These are phyloP conservation scores for Dipus sagitta DNA, from an alignment of 2,797 vertebrate species.

Conservation along the genomic window DNA sequence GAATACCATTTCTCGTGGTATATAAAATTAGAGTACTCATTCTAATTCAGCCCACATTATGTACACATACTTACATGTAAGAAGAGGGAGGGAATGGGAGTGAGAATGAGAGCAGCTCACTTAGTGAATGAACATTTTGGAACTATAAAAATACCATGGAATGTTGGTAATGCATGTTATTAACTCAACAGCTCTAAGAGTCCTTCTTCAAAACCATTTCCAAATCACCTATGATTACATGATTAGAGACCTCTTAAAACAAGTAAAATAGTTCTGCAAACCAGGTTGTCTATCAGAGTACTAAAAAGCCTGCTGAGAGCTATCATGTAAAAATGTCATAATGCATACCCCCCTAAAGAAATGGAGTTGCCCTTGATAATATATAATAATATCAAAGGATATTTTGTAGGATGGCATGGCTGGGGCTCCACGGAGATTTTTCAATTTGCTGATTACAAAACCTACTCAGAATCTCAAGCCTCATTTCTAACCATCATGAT, in stretches of 20 bases:
- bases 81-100: not conserved
- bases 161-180: constrained; percentile 76
- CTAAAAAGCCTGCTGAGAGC: constrained; percentile 73
- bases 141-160: constrained; percentile 63
- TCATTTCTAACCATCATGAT: constrained; percentile 59
- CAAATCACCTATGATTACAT: constrained; percentile 67
- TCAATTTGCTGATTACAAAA: constrained; percentile 71
- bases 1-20: constrained; percentile 19
- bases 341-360: constrained; percentile 30
- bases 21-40: constrained; percentile 71
- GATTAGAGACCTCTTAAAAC: constrained; percentile 78
- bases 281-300: constrained; percentile 70
- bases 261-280: constrained; percentile 78
- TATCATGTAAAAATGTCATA: constrained; percentile 70
- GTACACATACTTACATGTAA: constrained; percentile 34
- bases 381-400: constrained; percentile 66
- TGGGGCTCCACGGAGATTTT: constrained; percentile 52
- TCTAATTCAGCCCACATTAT: constrained; percentile 46
- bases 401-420: constrained; percentile 36
- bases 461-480: constrained; percentile 55
- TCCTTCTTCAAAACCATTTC: constrained; percentile 76
- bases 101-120: constrained; percentile 36
- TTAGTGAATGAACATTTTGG: constrained; percentile 71
- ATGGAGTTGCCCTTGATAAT: constrained; percentile 66
- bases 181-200: constrained; percentile 74